Evolutionary conservation across 2,797 vertebrate species (phyloP).

Genomic region (Urosaurus nigricauda): DNA sequence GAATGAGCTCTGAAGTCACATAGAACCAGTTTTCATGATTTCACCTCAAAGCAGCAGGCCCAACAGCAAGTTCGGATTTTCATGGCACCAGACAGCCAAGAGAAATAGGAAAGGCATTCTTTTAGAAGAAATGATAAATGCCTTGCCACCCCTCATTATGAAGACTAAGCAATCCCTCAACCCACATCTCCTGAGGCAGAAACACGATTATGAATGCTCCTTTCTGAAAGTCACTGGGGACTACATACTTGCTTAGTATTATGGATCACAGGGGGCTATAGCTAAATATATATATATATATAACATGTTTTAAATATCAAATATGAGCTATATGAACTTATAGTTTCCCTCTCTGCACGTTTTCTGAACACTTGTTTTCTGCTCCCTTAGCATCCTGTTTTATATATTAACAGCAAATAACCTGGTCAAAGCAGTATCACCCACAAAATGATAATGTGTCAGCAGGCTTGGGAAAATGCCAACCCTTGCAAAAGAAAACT

Average conservation of each 20-base stretch:
- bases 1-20: constrained; percentile 32
- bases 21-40: constrained; percentile 29
- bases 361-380: constrained; percentile 46
- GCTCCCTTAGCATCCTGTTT: neutral
- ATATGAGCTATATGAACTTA: constrained; percentile 51
- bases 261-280: constrained; percentile 21
- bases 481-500: neutral
- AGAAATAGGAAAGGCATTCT: constrained; percentile 3
- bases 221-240: constrained; percentile 54
- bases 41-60: neutral
- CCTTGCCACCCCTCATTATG: constrained; percentile 32
- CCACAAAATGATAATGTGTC: neutral
- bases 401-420: neutral
- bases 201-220: constrained; percentile 13
- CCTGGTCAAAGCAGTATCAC: too few relatives aligned
- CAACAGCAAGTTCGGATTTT: constrained; percentile 26
- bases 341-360: accelerated
- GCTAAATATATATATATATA: constrained; percentile 60
- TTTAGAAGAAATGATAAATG: constrained; percentile 36
- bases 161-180: constrained; percentile 4
- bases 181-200: constrained; percentile 24
- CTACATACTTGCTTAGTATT: constrained; percentile 50
- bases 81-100: constrained; percentile 25
- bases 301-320: constrained; percentile 52
- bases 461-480: neutral